Percentiles rank a stretch among this genome's conserved stretches.
Evolutionary conservation across 2,888 invertebrate genomes (phyloP).

Genomic region (Spisula subtruncata): DNA sequence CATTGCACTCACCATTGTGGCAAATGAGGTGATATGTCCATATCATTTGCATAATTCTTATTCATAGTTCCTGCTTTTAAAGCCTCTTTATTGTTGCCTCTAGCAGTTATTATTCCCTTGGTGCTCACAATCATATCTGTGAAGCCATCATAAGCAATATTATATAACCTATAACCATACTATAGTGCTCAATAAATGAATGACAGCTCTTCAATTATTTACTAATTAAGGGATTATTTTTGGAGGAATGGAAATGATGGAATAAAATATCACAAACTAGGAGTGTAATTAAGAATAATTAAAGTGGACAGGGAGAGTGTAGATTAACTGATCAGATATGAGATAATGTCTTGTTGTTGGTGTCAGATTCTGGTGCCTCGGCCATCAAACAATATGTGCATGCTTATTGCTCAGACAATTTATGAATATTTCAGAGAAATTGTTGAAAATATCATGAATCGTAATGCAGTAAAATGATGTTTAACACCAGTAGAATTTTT

Average conservation of each 20-base stretch:
- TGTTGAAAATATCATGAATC: not conserved
- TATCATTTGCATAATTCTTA: constrained; percentile 18
- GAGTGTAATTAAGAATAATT: constrained; percentile 22
- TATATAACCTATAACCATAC: not conserved
- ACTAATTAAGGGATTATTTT: constrained; percentile 20
- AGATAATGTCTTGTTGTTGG: not conserved
- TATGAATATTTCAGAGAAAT: not conserved
- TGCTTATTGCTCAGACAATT: not conserved
- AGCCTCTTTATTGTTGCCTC: not conserved
- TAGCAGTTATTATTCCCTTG: constrained; percentile 13
- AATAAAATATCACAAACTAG: not conserved
- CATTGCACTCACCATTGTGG: not conserved
- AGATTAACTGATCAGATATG: not conserved
- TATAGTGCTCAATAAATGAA: not conserved
- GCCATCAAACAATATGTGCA: not conserved
- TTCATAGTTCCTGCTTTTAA: constrained; percentile 9
- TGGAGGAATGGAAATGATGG: not conserved
- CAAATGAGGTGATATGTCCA: not conserved
- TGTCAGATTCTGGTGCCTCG: not conserved
- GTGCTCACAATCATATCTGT: not conserved
- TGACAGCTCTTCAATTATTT: constrained; percentile 28
- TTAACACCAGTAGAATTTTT: no score
- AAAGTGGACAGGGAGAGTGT: not conserved
- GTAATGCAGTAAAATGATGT: not conserved
- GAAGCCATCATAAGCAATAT: not conserved